Base-by-base conservation (phyloP, 1,140 invertebrate species). In the Zaprionus davidi region DNA sequence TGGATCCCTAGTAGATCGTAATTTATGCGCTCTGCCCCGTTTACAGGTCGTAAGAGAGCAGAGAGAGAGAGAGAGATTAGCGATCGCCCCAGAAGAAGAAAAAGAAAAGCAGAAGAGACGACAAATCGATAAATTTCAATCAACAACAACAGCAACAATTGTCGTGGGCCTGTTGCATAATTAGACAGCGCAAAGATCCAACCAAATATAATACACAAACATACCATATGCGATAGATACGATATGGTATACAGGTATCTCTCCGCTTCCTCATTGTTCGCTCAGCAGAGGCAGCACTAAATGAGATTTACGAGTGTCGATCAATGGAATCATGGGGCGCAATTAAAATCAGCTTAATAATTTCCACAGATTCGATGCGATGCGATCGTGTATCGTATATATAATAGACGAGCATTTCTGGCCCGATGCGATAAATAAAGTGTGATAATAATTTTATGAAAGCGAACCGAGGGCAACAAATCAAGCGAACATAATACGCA, bases 311-410 rank as follows among this genome's bases (percentile, higher is more conserved):
- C 83, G 87, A 91, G 62, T 68, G 55, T 55, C 65, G 72, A 73
- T 84, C 76, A 87, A 83, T 85, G 70, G 56, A 9, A 60, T 66
- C 79, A 62, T 55, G 83, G 65, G 73, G 65, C 83, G 78, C 88
- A 91, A 91, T 91, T 91, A 91, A 91, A 91, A 91, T 81, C 90
- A 90, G 88, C 88, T 91, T 91, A 91, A 91, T 85, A 85, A 83
- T 83, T 79, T 79, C 46, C 58, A 57, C 67, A 46, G 55, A 76
- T 31, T 53, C 51, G 38, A 59, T 63, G 12, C 49, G 57, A 58
- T 62, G 24, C 31, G 20, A 22, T 28, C 26, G 53, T 53, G 15
- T 26, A 62, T 62, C 24, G 9, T 36, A 12, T 26, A 65, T 28
- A 71, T 62, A 60, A 72, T 57, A 38, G 64, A 36, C 46, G 41